These are phyloP conservation scores for Henricia sp. DNA, from an alignment of 53 echinoderm and acorn worm genomes.

Conservation along the genomic window DNA sequence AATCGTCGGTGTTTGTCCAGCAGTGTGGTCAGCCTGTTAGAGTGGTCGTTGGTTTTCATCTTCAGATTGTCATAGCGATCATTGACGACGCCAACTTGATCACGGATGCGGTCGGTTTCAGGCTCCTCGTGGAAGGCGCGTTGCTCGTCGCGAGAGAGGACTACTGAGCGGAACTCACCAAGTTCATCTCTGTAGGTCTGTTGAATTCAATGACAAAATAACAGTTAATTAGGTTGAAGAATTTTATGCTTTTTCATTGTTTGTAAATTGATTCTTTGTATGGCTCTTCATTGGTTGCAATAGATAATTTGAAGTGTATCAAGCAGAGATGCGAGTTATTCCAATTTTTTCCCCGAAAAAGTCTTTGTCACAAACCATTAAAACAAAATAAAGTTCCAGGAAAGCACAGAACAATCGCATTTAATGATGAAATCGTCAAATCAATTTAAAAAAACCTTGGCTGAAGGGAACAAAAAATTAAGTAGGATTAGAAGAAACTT, in stretches of 20 bases:
- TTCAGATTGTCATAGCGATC: conserved; percentile 86
- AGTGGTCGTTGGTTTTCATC: conserved; percentile 72
- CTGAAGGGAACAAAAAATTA: no score
- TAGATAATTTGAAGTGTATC: no score
- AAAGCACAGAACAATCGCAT: no score
- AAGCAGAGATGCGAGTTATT: no score
- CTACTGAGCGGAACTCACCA: conserved; percentile 84
- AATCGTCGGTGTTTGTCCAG: conserved; percentile 83
- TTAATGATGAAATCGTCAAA: no score
- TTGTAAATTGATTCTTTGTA: neutral
- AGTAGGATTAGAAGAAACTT: no score
- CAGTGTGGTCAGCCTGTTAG: conserved; percentile 72
- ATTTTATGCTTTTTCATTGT: no score
- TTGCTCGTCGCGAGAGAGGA: conserved; percentile 85
- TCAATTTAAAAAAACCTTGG: no score
- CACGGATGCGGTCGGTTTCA: conserved; percentile 76
- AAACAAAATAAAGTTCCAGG: no score
- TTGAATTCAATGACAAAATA: neutral
- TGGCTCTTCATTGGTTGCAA: neutral
- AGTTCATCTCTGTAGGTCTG: conserved; percentile 92
- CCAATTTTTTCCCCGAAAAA: no score
- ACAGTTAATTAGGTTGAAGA: neutral
- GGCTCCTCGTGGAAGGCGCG: conserved; percentile 87
- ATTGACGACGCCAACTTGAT: conserved; percentile 73
- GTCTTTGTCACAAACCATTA: no score